Evolutionary conservation across 2,888 invertebrate genomes (phyloP).

Genomic region (Phortica magna): DNA sequence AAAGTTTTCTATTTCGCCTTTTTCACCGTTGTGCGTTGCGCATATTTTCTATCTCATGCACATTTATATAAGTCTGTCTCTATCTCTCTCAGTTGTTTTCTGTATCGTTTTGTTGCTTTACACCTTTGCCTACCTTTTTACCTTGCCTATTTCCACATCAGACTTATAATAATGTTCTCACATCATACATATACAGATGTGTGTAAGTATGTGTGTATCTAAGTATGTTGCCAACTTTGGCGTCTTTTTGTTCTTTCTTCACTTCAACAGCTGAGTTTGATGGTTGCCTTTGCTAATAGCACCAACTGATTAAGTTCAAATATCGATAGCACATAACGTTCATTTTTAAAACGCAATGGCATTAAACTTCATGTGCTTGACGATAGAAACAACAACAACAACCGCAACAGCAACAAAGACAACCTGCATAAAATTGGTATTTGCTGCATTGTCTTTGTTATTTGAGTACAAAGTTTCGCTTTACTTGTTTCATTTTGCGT

Average conservation of each 20-base stretch:
- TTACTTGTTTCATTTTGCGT: slow-evolving; percentile 54
- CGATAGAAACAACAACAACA: not conserved
- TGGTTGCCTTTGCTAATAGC: slow-evolving; percentile 9
- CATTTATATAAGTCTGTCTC: not conserved
- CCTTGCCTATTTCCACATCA: not conserved
- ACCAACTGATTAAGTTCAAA: slow-evolving; percentile 36
- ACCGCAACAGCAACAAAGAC: too few species aligned
- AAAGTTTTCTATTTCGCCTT: slow-evolving; percentile 66
- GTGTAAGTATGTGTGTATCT: not conserved
- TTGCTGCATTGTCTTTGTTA: not conserved
- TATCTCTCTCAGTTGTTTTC: not conserved
- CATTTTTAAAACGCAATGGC: not conserved
- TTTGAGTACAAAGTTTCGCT: slow-evolving; percentile 29
- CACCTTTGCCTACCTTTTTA: not conserved
- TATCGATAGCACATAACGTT: slow-evolving; percentile 27
- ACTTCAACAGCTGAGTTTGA: not conserved
- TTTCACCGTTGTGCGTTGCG: not conserved
- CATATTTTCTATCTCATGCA: not conserved
- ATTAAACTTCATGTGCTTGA: slow-evolving; percentile 3
- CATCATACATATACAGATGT: not conserved
- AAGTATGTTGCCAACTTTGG: not conserved
- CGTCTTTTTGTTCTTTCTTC: not conserved
- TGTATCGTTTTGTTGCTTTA: not conserved
- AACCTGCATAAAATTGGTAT: too few species aligned
- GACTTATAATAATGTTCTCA: slow-evolving; percentile 6